phyloP scores from a whole-genome alignment of 2,113 vertebrate species.

The Fulica atra region DNA sequence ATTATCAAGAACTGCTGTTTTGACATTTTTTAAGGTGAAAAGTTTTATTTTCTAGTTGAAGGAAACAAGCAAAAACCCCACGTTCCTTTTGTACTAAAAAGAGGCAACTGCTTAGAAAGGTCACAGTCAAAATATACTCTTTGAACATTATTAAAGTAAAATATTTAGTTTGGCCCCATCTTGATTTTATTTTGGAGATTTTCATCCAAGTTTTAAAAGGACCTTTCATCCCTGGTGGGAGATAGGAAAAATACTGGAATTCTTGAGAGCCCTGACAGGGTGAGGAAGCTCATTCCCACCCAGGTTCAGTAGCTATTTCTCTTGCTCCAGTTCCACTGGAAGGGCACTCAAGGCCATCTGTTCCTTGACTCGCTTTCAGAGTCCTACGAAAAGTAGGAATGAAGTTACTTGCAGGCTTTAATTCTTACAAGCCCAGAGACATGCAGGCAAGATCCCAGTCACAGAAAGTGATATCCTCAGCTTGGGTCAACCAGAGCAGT shows the following conservation, averaged over 20 bases:
- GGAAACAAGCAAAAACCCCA: slow-evolving; percentile 20
- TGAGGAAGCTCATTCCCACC: background rate
- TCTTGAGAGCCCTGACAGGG: background rate
- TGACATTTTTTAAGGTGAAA: slow-evolving; percentile 34
- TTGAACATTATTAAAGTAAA: slow-evolving; percentile 66
- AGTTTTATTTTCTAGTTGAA: slow-evolving; percentile 54
- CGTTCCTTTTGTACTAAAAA: background rate
- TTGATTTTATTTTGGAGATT: slow-evolving; percentile 41
- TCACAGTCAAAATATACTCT: slow-evolving; percentile 31
- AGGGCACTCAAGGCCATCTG: background rate
- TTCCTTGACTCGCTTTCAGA: background rate
- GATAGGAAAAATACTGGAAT: slow-evolving; percentile 34
- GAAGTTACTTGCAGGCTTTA: background rate
- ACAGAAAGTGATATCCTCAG: background rate
- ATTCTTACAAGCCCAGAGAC: background rate
- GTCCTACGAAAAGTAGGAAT: background rate
- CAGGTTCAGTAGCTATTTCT: background rate
- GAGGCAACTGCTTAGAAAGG: slow-evolving; percentile 25
- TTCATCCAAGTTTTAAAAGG: slow-evolving; percentile 29
- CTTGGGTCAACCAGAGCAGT: background rate
- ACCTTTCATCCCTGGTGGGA: slow-evolving; percentile 2
- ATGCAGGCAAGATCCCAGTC: background rate
- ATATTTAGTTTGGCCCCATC: slow-evolving; percentile 59
- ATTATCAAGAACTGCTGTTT: slow-evolving; percentile 18
- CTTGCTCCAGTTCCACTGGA: background rate